These are phyloP conservation scores for Heliconius hewitsoni DNA, from an alignment of 1,140 invertebrate species.

Conservation along the genomic window DNA sequence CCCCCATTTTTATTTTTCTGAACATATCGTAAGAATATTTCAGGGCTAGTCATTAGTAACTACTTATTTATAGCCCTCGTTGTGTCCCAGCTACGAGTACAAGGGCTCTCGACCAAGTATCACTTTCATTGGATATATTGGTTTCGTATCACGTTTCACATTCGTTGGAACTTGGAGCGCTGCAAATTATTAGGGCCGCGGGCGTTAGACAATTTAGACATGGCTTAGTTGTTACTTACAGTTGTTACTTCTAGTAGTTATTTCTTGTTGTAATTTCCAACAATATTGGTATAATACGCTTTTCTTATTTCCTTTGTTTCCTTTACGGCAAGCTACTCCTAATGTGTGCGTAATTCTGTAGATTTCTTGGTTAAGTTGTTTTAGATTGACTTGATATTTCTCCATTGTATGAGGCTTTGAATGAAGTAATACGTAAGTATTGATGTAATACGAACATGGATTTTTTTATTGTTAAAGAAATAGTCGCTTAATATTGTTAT, in stretches of 20 bases:
- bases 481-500: not conserved
- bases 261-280: not conserved
- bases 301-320: conserved; percentile 45
- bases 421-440: not conserved
- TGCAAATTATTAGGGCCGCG: conserved; percentile 32
- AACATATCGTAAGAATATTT: not conserved
- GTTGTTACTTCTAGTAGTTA: not conserved
- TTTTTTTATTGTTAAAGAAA: not conserved
- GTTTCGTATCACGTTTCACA: conserved; percentile 35
- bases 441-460: not conserved
- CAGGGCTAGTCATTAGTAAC: not conserved
- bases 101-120: conserved; percentile 33
- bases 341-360: conserved; percentile 25
- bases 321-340: conserved; percentile 43
- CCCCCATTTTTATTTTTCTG: not conserved
- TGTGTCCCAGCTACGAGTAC: conserved; percentile 23
- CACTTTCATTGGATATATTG: conserved; percentile 34
- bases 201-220: conserved; percentile 39
- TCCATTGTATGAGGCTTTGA: not conserved
- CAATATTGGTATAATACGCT: conserved; percentile 38
- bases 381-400: conserved; percentile 22
- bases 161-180: conserved; percentile 30
- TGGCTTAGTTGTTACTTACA: conserved; percentile 13
- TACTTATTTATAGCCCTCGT: conserved; percentile 7
- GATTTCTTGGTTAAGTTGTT: conserved; percentile 23